A percentile compares a stretch with the other conserved stretches of the same genome.
phyloP scores from a whole-genome alignment of 2,797 vertebrate species.

The Argyrosomus regius region DNA sequence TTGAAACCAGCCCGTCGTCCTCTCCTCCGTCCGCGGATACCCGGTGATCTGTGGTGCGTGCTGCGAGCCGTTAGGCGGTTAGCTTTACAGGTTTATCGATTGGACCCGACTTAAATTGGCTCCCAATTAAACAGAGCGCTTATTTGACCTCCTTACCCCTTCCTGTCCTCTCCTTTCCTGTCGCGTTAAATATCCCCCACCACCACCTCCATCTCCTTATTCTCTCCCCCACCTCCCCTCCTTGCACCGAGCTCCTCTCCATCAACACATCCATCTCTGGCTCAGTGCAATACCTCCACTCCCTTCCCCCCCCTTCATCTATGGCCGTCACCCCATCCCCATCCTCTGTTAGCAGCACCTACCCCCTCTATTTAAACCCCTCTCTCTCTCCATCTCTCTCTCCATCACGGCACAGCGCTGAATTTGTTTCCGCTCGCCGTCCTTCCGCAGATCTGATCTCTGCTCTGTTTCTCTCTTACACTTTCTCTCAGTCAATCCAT shows the following conservation, averaged over 20 bases:
- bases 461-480: conserved; percentile 50
- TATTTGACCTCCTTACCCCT: conserved; percentile 81
- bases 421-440: conserved; percentile 45
- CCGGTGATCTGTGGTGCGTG: conserved; percentile 70
- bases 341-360: conserved; percentile 50
- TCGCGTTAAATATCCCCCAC: conserved; percentile 75
- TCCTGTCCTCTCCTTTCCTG: conserved; percentile 73
- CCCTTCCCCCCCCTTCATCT: conserved; percentile 70
- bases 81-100: conserved; percentile 83
- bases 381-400: conserved; percentile 38
- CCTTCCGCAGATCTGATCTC: conserved; percentile 54
- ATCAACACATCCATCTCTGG: conserved; percentile 74
- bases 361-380: conserved; percentile 62
- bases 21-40: conserved; percentile 15
- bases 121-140: conserved; percentile 84
- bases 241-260: conserved; percentile 53
- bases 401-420: conserved; percentile 39
- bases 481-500: conserved; percentile 63
- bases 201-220: conserved; percentile 48
- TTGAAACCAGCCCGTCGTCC: conserved; percentile 6
- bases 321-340: conserved; percentile 70
- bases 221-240: conserved; percentile 24
- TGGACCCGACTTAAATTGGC: conserved; percentile 83
- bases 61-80: conserved; percentile 65
- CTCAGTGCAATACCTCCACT: conserved; percentile 72